Evolutionary conservation across 2,888 invertebrate genomes (phyloP), one percentile per base, ranked within the genome.

Genomic region (Cylindroiulus punctatus): DNA sequence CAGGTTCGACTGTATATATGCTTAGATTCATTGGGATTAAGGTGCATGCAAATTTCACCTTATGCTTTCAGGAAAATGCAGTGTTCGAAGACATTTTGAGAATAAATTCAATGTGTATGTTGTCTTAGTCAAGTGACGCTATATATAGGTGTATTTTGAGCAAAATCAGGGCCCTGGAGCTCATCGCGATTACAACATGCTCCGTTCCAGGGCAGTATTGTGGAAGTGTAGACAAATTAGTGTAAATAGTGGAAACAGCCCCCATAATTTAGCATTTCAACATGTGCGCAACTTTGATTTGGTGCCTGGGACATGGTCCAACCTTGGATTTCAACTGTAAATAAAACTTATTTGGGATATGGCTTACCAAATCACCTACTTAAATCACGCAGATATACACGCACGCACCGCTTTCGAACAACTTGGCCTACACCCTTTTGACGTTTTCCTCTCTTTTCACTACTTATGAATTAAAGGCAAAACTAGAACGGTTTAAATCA

Each of bases 401-500:
- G 30, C 0, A 1, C 30, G 30, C 17, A 57, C 10, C 57, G 52
- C 19, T 52, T 65, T 26, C 22, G 26, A 26, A 65, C 65, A 65
- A 26, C 65, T 26, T 26, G 65, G 65, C 65, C 65, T 65, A 26
- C 26, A 65, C 65, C 65, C 65, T 65, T 65, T 65, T 26, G 8
- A 65, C 22, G 26, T 17, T 76, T 8, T 76, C 26, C 12, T 30
- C 14, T 3, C 3, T 14, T 2, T 76, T 30, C 26, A 2, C 30
- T 30, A 65, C 30, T 76, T 76, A 14, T 76, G 76, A 76, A 30
- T 76, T 30, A 76, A 76, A 30, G 14, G 12, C 30, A 30, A 30
- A 76, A 30, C 26, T 12, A 12, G 76, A 76, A 26, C 26, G 76
- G 76, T 30, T 76, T 76, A 76, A 76, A 76, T 76, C 76, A 76